Evolutionary conservation across 2,888 invertebrate genomes (phyloP).

Genomic region (Sphaerophoria rueppellii): DNA sequence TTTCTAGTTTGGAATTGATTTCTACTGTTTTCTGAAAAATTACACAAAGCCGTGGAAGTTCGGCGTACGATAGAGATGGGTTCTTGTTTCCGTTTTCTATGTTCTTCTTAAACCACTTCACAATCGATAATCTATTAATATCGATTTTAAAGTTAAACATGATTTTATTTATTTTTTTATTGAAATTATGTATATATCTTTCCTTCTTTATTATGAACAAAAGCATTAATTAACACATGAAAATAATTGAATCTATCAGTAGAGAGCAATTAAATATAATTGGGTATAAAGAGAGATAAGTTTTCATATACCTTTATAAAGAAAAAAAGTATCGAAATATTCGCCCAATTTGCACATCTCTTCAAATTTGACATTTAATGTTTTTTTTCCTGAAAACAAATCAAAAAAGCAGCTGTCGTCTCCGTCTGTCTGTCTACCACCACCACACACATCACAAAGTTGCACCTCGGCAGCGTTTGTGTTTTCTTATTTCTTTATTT

Average conservation of each 20-base stretch:
- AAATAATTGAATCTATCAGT: too few species aligned
- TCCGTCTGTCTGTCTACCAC: conserved; percentile 9
- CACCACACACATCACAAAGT: conserved; percentile 37
- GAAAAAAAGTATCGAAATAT: conserved; percentile 25
- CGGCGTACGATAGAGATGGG: neutral
- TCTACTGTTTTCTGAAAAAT: neutral
- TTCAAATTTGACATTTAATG: conserved; percentile 41
- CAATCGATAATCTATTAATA: too few species aligned
- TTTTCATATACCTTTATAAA: too few species aligned
- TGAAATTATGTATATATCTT: too few species aligned
- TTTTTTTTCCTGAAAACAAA: conserved; percentile 34
- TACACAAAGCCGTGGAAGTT: neutral
- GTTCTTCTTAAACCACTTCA: too few species aligned
- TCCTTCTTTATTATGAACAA: too few species aligned
- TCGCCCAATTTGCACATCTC: conserved; percentile 35
- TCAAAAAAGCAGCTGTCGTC: conserved; percentile 54
- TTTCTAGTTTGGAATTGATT: conserved; percentile 20
- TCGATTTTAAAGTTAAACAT: too few species aligned
- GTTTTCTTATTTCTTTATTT: conserved; percentile 53
- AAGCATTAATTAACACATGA: too few species aligned
- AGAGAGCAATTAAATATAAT: too few species aligned
- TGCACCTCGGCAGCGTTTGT: conserved; percentile 58
- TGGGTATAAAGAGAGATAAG: too few species aligned
- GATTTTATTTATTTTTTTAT: too few species aligned
- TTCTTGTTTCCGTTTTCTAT: neutral